Percentiles rank a stretch among this genome's conserved stretches.
phyloP scores from a whole-genome alignment of 2,888 invertebrate species.

The Cybosia mesomella region DNA sequence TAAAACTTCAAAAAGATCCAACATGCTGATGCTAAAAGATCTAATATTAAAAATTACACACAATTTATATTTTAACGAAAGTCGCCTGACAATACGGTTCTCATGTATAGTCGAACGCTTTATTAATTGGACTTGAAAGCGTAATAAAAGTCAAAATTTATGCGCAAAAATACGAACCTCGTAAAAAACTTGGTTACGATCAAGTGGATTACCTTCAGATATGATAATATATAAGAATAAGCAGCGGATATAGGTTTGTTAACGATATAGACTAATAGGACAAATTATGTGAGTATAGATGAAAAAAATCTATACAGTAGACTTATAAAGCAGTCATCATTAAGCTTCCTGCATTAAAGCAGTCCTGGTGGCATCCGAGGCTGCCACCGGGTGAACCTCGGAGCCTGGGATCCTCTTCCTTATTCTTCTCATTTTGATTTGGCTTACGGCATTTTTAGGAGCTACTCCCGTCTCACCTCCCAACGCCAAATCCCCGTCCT shows the following conservation, averaged over 20 bases:
- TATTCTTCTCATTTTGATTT: too few relatives aligned
- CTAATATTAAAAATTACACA: not conserved
- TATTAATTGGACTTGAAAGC: constrained; percentile 51
- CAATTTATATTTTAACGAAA: not conserved
- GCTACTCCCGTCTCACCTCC: too few relatives aligned
- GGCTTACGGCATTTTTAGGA: too few relatives aligned
- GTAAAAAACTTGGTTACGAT: constrained; percentile 51
- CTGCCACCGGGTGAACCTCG: too few relatives aligned
- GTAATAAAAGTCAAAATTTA: constrained; percentile 51
- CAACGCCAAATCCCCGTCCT: too few relatives aligned
- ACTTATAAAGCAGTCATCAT: not conserved
- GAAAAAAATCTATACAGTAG: not conserved
- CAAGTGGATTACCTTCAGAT: constrained; percentile 48
- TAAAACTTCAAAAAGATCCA: not conserved
- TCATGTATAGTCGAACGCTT: constrained; percentile 34
- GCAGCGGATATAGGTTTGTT: constrained; percentile 6
- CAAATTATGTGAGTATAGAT: not conserved
- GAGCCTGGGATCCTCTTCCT: too few relatives aligned
- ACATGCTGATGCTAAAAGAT: not conserved
- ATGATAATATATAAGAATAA: constrained; percentile 31
- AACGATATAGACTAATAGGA: not conserved
- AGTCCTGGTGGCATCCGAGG: not conserved
- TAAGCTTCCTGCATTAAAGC: too few relatives aligned
- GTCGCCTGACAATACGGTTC: constrained; percentile 37
- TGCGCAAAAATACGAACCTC: constrained; percentile 49